Base-by-base conservation (phyloP, 2,797 vertebrate genomes). In the Eulemur coronatus region DNA sequence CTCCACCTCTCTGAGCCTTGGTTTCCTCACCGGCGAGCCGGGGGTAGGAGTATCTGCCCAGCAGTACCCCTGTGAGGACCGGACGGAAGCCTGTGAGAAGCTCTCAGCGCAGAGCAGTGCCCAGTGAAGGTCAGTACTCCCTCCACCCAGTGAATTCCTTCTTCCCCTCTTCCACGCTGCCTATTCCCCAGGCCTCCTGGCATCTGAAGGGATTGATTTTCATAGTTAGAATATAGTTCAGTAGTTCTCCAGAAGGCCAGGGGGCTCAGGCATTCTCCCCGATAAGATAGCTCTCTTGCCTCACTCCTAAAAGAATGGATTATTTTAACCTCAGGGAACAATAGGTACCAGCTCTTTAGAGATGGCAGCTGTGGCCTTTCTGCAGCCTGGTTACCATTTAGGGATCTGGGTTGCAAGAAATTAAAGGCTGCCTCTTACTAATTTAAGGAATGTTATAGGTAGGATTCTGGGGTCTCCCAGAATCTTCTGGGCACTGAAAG, bases 241-340 rank as follows among this genome's bases (percentile, higher is more conserved):
- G 55, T 92, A 72, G 69, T 95, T 96, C 97, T 79, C 96, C 94
- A 76, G 35, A 93, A 84, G 70, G 70, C 70, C 65, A 80, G 65
- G 91, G 67, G 65, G 38, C 59, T 73, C 26, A 52, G 63, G 12
- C 7, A 0, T 75, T 82, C 82, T 35, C 8, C 92, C 38, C 30
- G 41, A n/a, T 82, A 82, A 94, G 61, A 79, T 81, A 52, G 87
- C 80, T 70, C 46, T 55, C 69, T n/a, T 50, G 17, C 73, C 63
- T 95, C 2, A 33, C 75, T 92, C 82, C 82, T 89, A 28, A 79
- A 96, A 96, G 76, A 95, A 80, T 17, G 22, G 92, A 81, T 78
- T 55, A 22, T 88, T 93, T 96, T 80, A 55, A 87, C 84, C 70
- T 89, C 52, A 17, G 65, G 78, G 63, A 14, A 80, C 50, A 18